A percentile compares a stretch with the other conserved stretches of the same genome.
Conservation (phyloP, 64 coral and sea anemone genomes). For the Cladopsammia gracilis region DNA sequence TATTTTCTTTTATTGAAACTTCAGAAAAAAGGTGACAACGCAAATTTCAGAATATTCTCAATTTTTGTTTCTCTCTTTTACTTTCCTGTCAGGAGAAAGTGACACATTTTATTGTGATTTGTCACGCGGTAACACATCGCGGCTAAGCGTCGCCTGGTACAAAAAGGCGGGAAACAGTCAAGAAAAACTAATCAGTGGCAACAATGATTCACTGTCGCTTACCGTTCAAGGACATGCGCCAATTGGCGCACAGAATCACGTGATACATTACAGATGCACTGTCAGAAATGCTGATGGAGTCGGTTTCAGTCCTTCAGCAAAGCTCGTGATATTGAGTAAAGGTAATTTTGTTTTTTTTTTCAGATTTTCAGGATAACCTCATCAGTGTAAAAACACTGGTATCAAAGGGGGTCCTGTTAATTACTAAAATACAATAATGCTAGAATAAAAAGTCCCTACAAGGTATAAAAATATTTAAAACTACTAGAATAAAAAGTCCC, state of each 20-base stretch:
- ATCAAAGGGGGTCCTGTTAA: too few species aligned
- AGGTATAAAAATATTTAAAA: too few species aligned
- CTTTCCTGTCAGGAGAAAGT: neutral
- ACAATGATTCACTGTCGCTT: neutral
- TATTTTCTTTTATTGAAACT: too few species aligned
- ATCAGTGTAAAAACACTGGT: too few species aligned
- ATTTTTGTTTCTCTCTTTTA: neutral
- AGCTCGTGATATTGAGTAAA: neutral
- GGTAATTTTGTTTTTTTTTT: too few species aligned
- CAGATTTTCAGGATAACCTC: too few species aligned
- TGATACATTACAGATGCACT: neutral
- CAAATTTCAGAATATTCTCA: too few species aligned
- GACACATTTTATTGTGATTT: slow-evolving; percentile 3
- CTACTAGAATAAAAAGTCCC: too few species aligned
- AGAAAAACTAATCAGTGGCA: neutral
- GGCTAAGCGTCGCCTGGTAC: neutral
- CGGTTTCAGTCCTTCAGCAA: neutral
- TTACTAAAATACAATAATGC: too few species aligned
- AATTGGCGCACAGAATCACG: neutral
- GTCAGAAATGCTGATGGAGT: slow-evolving; percentile 3
- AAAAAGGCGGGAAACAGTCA: neutral
- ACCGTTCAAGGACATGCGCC: neutral
- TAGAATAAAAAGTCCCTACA: too few species aligned
- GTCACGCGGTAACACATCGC: neutral
- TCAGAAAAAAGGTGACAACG: too few species aligned